These are phyloP conservation scores for Oophaga sylvatica DNA, from an alignment of 2,797 vertebrate species.

Conservation along the genomic window DNA sequence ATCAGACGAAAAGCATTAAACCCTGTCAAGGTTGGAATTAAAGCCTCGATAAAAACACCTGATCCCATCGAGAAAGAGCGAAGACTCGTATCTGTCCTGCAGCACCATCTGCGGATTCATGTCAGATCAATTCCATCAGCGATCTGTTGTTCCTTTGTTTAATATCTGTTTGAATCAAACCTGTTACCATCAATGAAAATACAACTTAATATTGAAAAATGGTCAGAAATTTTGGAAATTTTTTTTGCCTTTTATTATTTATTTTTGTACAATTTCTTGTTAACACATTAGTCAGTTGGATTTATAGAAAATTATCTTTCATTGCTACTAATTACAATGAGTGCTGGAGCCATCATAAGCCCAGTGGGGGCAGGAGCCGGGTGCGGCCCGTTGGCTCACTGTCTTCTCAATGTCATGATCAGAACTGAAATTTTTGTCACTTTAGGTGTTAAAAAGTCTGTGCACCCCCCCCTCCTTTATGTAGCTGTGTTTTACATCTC, in stretches of 20 bases:
- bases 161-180: background rate
- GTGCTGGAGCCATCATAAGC: background rate
- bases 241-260: background rate
- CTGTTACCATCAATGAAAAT: background rate
- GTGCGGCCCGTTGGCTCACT: background rate
- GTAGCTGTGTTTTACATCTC: background rate
- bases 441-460: background rate
- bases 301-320: background rate
- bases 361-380: background rate
- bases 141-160: slow-evolving; percentile 17
- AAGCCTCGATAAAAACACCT: slow-evolving; percentile 12
- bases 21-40: slow-evolving; percentile 38
- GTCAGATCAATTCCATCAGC: slow-evolving; percentile 45
- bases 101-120: slow-evolving; percentile 45
- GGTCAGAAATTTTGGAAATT: background rate
- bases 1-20: slow-evolving; percentile 32
- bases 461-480: background rate
- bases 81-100: slow-evolving; percentile 6
- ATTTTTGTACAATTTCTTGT: background rate
- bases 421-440: background rate
- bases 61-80: slow-evolving; percentile 17
- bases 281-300: background rate
- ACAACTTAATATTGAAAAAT: background rate
- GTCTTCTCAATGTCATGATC: background rate
- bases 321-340: background rate